These are phyloP conservation scores for pig (Sus scrofa) DNA, from an alignment of 2,113 vertebrate genomes.

Conservation along the genomic window DNA sequence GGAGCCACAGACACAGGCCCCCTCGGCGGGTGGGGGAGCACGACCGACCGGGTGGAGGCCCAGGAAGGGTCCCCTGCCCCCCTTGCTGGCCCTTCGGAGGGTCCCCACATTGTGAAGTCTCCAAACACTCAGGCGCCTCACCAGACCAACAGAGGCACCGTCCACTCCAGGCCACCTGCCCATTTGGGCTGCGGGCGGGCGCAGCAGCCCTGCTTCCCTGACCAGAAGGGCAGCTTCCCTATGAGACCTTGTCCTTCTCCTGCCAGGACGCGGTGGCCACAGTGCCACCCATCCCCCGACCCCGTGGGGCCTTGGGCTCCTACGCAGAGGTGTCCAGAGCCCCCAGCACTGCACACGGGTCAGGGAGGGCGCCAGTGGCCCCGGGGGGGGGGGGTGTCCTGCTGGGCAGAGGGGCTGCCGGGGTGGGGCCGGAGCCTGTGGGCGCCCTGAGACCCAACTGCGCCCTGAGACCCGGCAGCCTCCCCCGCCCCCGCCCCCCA, in stretches of 20 bases:
- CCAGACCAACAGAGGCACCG: rapidly evolving
- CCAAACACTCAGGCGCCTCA: neutral
- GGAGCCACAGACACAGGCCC: neutral
- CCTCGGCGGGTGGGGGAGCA: rapidly evolving
- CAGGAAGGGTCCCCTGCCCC: neutral
- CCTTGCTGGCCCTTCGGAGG: neutral
- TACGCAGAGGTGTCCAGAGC: neutral
- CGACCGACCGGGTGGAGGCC: neutral
- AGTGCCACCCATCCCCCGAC: rapidly evolving
- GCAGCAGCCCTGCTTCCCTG: neutral
- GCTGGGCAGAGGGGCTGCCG: neutral
- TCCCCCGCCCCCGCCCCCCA: rapidly evolving
- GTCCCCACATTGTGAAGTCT: neutral
- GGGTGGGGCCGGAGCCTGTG: neutral
- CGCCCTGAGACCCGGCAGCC: neutral
- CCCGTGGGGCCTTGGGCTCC: rapidly evolving
- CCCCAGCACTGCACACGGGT: too few species aligned
- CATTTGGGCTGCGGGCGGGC: rapidly evolving
- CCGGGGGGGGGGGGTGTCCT: neutral
- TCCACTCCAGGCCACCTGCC: rapidly evolving
- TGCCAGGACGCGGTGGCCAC: neutral
- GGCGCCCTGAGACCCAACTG: neutral
- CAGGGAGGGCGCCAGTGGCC: neutral
- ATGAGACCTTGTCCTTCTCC: neutral
- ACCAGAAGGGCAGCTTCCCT: rapidly evolving